A percentile compares a stretch with the other conserved stretches of the same genome.
Conservation (phyloP, 2,113 vertebrate genomes). For the Ceyx margarethae region DNA sequence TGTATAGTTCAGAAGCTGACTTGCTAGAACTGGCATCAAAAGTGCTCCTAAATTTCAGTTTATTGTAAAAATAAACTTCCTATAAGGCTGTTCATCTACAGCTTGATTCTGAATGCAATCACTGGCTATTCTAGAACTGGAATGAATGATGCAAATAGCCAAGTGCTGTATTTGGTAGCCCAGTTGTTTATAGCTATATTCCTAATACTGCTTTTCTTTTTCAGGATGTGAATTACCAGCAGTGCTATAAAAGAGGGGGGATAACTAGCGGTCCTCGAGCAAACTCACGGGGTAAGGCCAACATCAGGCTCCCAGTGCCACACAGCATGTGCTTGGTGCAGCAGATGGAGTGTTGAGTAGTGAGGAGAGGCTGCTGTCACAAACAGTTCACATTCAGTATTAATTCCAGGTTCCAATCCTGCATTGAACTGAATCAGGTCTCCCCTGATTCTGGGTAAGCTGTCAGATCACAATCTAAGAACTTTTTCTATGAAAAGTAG, state of each 20-base stretch:
- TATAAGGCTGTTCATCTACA: neutral
- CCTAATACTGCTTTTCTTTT: neutral
- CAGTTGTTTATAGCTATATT: neutral
- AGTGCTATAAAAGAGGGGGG: conserved; percentile 80
- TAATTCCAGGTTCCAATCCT: neutral
- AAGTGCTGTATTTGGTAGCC: neutral
- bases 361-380: neutral
- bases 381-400: neutral
- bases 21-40: neutral
- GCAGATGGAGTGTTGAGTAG: neutral
- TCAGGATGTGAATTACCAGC: conserved; percentile 87
- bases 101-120: neutral
- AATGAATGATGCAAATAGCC: neutral
- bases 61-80: neutral
- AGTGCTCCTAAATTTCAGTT: neutral
- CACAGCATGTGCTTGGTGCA: neutral
- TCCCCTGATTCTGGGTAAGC: neutral
- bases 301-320: neutral
- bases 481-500: neutral
- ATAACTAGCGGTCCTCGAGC: conserved; percentile 73
- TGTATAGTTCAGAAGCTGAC: neutral
- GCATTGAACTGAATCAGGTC: too few relatives aligned
- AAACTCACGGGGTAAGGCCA: conserved; percentile 81
- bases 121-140: neutral
- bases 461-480: neutral